These are phyloP conservation scores for Enteromius thamalakanensis DNA, from an alignment of 2,797 vertebrate species.

Conservation along the genomic window DNA sequence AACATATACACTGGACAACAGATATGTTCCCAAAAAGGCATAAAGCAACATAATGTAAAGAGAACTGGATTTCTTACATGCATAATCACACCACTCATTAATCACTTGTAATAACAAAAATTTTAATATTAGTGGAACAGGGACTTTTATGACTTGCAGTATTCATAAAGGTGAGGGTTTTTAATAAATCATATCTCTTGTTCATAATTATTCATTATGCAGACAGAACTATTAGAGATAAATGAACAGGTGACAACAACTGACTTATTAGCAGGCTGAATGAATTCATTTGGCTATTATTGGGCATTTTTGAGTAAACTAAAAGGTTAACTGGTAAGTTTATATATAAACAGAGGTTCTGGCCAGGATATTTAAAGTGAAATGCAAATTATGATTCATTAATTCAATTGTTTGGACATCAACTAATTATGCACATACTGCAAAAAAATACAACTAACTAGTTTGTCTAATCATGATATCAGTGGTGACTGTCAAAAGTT, in stretches of 20 bases:
- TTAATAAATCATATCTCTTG: slow-evolving; percentile 25
- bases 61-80: neutral
- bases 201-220: slow-evolving; percentile 32
- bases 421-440: neutral
- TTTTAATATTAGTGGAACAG: neutral
- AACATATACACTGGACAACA: neutral
- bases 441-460: slow-evolving; percentile 15
- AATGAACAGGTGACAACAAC: slow-evolving; percentile 18
- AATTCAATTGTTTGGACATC: slow-evolving; percentile 3
- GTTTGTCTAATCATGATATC: slow-evolving; percentile 11
- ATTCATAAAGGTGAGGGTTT: slow-evolving; percentile 10
- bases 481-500: slow-evolving; percentile 9
- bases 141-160: neutral
- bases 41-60: neutral
- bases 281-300: slow-evolving; percentile 1
- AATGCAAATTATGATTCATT: neutral
- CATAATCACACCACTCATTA: slow-evolving; percentile 2
- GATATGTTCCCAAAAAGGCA: neutral
- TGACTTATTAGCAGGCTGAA: slow-evolving; percentile 8
- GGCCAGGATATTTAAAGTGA: neutral
- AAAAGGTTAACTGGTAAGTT: slow-evolving; percentile 9
- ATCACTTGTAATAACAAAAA: neutral
- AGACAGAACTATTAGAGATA: neutral
- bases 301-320: neutral
- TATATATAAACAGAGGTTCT: slow-evolving; percentile 7